Conservation (phyloP, 1,140 invertebrate species). For the Tenebrio molitor region DNA sequence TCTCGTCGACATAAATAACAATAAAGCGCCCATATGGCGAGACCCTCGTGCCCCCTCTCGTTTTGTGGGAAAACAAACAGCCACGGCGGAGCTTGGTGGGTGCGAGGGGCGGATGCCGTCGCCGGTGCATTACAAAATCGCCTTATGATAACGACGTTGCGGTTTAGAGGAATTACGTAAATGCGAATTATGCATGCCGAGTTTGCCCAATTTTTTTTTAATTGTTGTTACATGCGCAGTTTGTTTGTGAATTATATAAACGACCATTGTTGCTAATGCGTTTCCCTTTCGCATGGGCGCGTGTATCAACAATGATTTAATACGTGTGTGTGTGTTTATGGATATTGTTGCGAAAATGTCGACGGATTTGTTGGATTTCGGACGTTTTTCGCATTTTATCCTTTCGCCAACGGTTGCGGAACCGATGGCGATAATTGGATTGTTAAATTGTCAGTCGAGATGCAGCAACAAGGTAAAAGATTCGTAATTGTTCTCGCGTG, state of each 20-base stretch:
- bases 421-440: background rate
- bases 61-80: conserved; percentile 20
- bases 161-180: too few species aligned
- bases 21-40: conserved; percentile 28
- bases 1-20: conserved; percentile 26
- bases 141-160: too few species aligned
- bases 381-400: background rate
- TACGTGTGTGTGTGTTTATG: background rate
- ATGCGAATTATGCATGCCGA: background rate
- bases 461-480: too few species aligned
- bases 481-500: too few species aligned
- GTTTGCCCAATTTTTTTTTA: background rate
- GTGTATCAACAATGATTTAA: background rate
- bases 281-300: background rate
- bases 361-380: background rate
- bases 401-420: background rate
- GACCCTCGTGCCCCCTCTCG: background rate
- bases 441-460: too few species aligned
- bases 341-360: background rate
- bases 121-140: background rate
- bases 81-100: too few species aligned
- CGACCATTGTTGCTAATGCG: background rate
- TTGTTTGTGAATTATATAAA: background rate
- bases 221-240: background rate
- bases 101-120: too few species aligned